Evolutionary conservation across 2,113 vertebrate species (phyloP).

Genomic region (Poeciliopsis turrubarensis): DNA sequence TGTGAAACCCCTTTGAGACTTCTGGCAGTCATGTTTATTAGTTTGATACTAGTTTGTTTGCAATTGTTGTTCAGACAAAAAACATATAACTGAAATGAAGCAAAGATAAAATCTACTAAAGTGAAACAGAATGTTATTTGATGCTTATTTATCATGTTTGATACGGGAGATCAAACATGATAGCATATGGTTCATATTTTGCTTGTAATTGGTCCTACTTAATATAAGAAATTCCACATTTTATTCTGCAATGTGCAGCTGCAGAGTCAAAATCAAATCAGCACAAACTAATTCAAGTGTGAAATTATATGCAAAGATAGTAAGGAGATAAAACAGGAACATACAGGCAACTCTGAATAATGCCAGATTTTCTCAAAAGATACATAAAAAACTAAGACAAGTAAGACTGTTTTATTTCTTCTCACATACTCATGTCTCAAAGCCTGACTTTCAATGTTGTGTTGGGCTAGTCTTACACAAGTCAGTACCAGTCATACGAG

Average conservation of each 20-base stretch:
- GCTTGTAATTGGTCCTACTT: not conserved
- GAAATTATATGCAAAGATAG: constrained; percentile 1
- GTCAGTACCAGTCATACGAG: not conserved
- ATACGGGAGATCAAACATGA: not conserved
- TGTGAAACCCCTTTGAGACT: not conserved
- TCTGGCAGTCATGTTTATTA: constrained; percentile 9
- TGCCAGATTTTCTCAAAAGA: not conserved
- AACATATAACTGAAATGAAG: not conserved
- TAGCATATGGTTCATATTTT: constrained; percentile 5
- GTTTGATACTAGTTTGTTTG: not conserved
- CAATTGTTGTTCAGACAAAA: not conserved
- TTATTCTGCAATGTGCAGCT: not conserved
- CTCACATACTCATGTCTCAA: not conserved
- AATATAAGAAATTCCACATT: not conserved
- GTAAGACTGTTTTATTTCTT: not conserved
- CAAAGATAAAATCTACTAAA: constrained; percentile 10
- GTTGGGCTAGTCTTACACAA: not conserved
- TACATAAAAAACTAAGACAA: not conserved
- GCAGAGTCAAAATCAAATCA: constrained; percentile 1
- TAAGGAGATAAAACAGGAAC: not conserved
- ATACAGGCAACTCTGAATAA: not conserved
- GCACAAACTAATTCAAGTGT: not conserved
- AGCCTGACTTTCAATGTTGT: not conserved
- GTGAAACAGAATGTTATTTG: constrained; percentile 5
- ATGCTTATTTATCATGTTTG: constrained; percentile 4